Percentiles rank a stretch among this genome's conserved stretches.
These are phyloP conservation scores for Aphelenchoides fujianensis DNA, from an alignment of 1,140 invertebrate genomes.

Conservation along the genomic window DNA sequence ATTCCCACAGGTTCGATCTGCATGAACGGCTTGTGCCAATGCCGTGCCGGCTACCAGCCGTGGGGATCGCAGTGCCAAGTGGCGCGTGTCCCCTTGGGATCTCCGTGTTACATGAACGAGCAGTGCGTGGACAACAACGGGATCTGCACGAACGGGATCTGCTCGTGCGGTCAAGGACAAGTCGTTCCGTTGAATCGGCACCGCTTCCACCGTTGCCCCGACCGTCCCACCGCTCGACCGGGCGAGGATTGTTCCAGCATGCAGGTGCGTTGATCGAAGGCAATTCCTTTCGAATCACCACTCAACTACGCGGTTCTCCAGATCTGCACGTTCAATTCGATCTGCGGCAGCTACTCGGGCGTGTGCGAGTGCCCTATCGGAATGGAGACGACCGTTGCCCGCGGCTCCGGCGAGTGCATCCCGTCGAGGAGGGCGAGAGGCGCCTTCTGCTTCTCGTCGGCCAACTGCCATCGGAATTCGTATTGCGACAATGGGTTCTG, in stretches of 20 bases:
- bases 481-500: constrained; percentile 61
- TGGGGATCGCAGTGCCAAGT: constrained; percentile 43
- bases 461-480: constrained; percentile 51
- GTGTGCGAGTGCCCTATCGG: constrained; percentile 59
- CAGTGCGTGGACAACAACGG: constrained; percentile 47
- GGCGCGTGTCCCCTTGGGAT: constrained; percentile 39
- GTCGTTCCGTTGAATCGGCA: constrained; percentile 15
- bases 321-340: constrained; percentile 51
- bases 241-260: constrained; percentile 52
- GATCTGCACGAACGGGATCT: constrained; percentile 47
- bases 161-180: constrained; percentile 13
- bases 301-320: not conserved
- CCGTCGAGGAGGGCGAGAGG: constrained; percentile 29
- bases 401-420: constrained; percentile 29
- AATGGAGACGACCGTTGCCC: constrained; percentile 38
- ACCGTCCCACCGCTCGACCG: constrained; percentile 35
- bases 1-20: too few relatives aligned
- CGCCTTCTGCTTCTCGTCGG: constrained; percentile 35
- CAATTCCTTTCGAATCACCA: too few relatives aligned
- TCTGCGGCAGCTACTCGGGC: constrained; percentile 50
- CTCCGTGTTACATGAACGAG: constrained; percentile 48
- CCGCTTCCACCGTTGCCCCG: constrained; percentile 26
- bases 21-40: too few relatives aligned
- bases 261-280: constrained; percentile 32
- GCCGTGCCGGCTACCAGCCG: constrained; percentile 49